phyloP scores from a whole-genome alignment of 2,888 invertebrate genomes.

The Leptopilina myrica region DNA sequence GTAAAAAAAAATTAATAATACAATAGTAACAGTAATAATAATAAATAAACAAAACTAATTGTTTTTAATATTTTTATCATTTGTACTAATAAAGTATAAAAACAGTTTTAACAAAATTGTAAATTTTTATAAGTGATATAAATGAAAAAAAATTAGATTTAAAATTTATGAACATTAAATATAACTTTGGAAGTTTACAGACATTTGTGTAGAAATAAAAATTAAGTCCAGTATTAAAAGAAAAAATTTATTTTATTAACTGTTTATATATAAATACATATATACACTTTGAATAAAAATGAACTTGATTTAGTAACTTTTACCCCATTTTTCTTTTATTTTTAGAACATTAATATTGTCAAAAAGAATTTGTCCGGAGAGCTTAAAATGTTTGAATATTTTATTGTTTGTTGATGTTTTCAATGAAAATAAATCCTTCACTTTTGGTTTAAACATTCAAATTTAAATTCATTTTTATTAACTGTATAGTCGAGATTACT shows the following conservation, averaged over 20 bases:
- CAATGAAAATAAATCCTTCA: neutral
- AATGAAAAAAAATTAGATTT: too few relatives aligned
- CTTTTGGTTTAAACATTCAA: neutral
- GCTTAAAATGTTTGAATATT: conserved; percentile 1
- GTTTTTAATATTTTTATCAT: too few relatives aligned
- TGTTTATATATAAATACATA: too few relatives aligned
- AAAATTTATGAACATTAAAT: too few relatives aligned
- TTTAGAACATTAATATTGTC: neutral
- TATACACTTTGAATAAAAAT: neutral
- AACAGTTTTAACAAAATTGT: too few relatives aligned
- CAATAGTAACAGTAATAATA: too few relatives aligned
- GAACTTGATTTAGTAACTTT: conserved; percentile 4
- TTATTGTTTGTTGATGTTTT: conserved; percentile 4
- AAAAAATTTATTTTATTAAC: conserved; percentile 3
- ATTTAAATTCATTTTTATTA: neutral
- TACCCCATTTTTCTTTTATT: conserved; percentile 7
- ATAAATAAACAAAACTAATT: too few relatives aligned
- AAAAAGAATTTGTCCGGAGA: neutral
- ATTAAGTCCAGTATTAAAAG: neutral
- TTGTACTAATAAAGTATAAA: too few relatives aligned
- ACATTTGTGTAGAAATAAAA: neutral
- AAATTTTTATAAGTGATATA: too few relatives aligned
- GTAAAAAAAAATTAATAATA: too few relatives aligned
- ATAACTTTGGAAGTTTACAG: too few relatives aligned
- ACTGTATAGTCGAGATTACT: neutral